phyloP scores from a whole-genome alignment of 2,888 invertebrate species.

The Apamea sordens region DNA sequence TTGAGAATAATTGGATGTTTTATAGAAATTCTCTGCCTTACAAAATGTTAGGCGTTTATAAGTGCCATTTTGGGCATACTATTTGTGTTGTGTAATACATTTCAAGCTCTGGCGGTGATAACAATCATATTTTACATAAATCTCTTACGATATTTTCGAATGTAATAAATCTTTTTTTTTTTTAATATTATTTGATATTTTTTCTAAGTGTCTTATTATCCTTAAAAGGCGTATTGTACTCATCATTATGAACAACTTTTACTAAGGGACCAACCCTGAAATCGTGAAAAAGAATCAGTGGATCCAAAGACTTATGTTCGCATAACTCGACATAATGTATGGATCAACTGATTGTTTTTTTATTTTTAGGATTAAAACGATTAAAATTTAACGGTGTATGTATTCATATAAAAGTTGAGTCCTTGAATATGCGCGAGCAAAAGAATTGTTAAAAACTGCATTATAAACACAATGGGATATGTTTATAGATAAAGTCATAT shows the following conservation, averaged over 20 bases:
- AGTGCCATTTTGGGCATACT: slow-evolving; percentile 18
- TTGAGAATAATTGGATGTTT: slow-evolving; percentile 59
- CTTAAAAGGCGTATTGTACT: too few relatives aligned
- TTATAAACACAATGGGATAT: too few relatives aligned
- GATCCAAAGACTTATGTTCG: too few relatives aligned
- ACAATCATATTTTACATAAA: slow-evolving; percentile 22
- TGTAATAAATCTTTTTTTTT: neutral
- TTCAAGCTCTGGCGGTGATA: slow-evolving; percentile 9
- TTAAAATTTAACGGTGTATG: too few relatives aligned
- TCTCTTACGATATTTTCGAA: slow-evolving; percentile 2
- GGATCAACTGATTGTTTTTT: too few relatives aligned
- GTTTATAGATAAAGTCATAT: too few relatives aligned
- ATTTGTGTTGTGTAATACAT: slow-evolving; percentile 31
- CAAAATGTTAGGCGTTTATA: slow-evolving; percentile 34
- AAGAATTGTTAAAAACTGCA: neutral
- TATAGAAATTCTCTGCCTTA: slow-evolving; percentile 48
- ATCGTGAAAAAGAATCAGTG: too few relatives aligned
- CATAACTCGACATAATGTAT: too few relatives aligned
- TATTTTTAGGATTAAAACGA: too few relatives aligned
- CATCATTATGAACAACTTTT: too few relatives aligned
- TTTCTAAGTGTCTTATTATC: neutral
- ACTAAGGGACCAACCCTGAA: too few relatives aligned
- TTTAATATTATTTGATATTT: neutral
- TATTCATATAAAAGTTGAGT: neutral
- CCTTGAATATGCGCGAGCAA: neutral